Evolutionary conservation across 2,113 vertebrate genomes (phyloP).

Genomic region (Mustela lutreola): DNA sequence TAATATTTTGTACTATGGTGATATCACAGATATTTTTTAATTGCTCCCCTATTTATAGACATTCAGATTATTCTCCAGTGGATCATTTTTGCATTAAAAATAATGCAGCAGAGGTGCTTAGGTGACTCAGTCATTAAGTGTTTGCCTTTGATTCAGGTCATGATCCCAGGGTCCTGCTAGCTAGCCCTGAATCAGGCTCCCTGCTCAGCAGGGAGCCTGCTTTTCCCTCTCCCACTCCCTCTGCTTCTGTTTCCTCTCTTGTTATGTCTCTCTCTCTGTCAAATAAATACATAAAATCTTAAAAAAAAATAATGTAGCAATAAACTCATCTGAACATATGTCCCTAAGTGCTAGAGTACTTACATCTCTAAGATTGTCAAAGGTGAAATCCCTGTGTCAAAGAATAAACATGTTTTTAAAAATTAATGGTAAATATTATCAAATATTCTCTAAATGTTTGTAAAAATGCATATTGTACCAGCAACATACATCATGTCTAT

Average conservation of each 20-base stretch:
- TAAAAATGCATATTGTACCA: background rate
- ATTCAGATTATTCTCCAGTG: background rate
- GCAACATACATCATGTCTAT: background rate
- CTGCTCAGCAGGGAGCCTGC: too few species aligned
- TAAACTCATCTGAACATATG: background rate
- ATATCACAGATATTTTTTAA: background rate
- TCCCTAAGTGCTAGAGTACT: background rate
- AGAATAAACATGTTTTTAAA: background rate
- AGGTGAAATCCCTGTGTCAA: background rate
- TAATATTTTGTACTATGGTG: background rate
- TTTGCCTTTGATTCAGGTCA: too few species aligned
- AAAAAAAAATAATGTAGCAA: background rate
- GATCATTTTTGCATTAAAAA: background rate
- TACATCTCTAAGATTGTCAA: background rate
- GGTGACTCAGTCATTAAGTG: too few species aligned
- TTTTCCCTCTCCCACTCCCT: too few species aligned
- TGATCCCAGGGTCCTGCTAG: too few species aligned
- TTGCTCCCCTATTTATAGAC: background rate
- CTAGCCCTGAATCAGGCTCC: too few species aligned
- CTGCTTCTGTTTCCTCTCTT: too few species aligned
- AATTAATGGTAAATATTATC: background rate
- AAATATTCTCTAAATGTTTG: conserved; percentile 31
- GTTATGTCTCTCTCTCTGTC: too few species aligned
- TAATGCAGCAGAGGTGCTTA: background rate
- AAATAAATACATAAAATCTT: too few species aligned